These are phyloP conservation scores for Lepidotrigona ventralis DNA, from an alignment of 1,140 invertebrate genomes.

Conservation along the genomic window DNA sequence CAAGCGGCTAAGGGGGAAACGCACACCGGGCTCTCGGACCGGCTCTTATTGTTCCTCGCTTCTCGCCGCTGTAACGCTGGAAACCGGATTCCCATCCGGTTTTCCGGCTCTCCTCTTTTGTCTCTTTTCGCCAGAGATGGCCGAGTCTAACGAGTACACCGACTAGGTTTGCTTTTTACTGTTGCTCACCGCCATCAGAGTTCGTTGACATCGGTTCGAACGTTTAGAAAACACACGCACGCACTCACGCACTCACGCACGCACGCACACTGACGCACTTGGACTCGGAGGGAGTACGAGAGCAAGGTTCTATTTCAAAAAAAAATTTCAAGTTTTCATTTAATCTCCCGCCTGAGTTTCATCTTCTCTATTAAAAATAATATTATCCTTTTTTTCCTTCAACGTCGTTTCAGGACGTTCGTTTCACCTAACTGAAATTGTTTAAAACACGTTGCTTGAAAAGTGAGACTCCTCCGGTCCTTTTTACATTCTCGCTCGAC, in stretches of 20 bases:
- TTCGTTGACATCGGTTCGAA: background rate
- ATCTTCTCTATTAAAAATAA: background rate
- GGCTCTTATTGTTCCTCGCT: conserved; percentile 35
- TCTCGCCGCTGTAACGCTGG: conserved; percentile 6
- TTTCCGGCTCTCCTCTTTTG: conserved; percentile 27
- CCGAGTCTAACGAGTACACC: conserved; percentile 7
- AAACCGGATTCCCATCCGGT: conserved; percentile 25
- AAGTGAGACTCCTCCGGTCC: background rate
- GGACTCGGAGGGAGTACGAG: background rate
- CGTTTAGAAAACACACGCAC: background rate
- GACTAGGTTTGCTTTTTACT: conserved; percentile 14
- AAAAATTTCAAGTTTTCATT: background rate
- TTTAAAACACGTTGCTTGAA: background rate
- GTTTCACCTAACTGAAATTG: background rate
- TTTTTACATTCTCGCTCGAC: too few relatives aligned
- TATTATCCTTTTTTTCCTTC: background rate
- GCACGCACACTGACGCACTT: too few relatives aligned
- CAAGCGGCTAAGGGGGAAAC: conserved; percentile 25
- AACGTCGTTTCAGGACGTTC: background rate
- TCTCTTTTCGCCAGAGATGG: conserved; percentile 21
- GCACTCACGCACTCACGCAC: background rate
- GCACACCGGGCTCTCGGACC: background rate
- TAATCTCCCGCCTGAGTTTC: background rate
- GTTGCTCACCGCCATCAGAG: background rate
- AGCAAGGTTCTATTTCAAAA: background rate